phyloP scores from a whole-genome alignment of 1,140 invertebrate species.

The Bursaphelenchus mucronatus region DNA sequence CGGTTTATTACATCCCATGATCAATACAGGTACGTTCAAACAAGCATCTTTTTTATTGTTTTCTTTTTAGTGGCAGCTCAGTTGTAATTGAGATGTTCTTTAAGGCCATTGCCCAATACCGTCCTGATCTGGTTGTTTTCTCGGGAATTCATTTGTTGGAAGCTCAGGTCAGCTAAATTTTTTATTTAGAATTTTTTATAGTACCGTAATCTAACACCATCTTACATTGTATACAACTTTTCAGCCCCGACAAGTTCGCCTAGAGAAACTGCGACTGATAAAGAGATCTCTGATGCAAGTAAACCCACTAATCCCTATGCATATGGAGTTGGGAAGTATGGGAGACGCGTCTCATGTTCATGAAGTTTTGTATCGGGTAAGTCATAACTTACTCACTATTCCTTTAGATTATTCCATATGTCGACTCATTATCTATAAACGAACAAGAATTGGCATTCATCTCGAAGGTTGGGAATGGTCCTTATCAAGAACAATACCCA shows the following conservation, averaged over 20 bases:
- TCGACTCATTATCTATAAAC: conserved; percentile 63
- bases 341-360: conserved; percentile 60
- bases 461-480: conserved; percentile 61
- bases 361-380: conserved; percentile 60
- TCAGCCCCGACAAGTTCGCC: conserved; percentile 53
- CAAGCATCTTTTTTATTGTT: conserved; percentile 8
- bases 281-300: conserved; percentile 56
- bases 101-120: conserved; percentile 54
- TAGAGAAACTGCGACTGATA: conserved; percentile 59
- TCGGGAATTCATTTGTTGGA: conserved; percentile 64
- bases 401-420: conserved; percentile 60
- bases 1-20: conserved; percentile 64
- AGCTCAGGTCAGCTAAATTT: conserved; percentile 48
- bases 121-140: conserved; percentile 62
- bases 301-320: conserved; percentile 60
- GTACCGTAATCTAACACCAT: too few relatives aligned
- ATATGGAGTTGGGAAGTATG: conserved; percentile 64
- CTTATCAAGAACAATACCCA: conserved; percentile 59
- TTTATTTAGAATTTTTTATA: conserved; percentile 10
- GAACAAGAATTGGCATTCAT: conserved; percentile 63
- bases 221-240: conserved; percentile 12
- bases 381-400: conserved; percentile 12
- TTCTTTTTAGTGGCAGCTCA: conserved; percentile 51
- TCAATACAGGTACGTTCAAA: conserved; percentile 58
- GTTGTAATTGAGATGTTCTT: conserved; percentile 63